A percentile compares a stretch with the other conserved stretches of the same genome.
These are phyloP conservation scores for Salminus brasiliensis DNA, from an alignment of 2,113 vertebrate genomes.

Conservation along the genomic window DNA sequence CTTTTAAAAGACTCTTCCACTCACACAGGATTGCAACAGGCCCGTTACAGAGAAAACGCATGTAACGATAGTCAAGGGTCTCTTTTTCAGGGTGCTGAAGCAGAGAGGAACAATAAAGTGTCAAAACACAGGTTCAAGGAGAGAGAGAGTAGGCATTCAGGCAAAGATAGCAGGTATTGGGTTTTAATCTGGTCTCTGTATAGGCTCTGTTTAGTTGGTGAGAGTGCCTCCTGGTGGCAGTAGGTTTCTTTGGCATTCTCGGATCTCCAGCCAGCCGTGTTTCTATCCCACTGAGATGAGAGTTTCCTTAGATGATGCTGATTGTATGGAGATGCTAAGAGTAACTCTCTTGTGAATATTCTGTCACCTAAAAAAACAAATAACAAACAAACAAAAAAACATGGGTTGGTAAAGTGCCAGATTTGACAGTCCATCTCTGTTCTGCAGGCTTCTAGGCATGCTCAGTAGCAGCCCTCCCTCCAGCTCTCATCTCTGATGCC, in stretches of 20 bases:
- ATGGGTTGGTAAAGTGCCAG: slow-evolving; percentile 95
- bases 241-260: slow-evolving; percentile 92
- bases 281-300: slow-evolving; percentile 53
- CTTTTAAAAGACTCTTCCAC: slow-evolving; percentile 55
- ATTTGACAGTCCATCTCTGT: slow-evolving; percentile 79
- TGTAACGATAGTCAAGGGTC: neutral
- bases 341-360: slow-evolving; percentile 53
- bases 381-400: no score
- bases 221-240: slow-evolving; percentile 55
- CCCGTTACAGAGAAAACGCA: slow-evolving; percentile 63
- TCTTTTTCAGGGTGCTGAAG: neutral
- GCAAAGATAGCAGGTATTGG: slow-evolving; percentile 38
- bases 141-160: slow-evolving; percentile 36
- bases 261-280: slow-evolving; percentile 73
- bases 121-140: slow-evolving; percentile 20
- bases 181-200: slow-evolving; percentile 10
- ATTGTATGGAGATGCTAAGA: slow-evolving; percentile 71
- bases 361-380: slow-evolving; percentile 60
- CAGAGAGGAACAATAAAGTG: neutral
- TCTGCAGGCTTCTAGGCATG: slow-evolving; percentile 65
- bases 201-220: slow-evolving; percentile 46
- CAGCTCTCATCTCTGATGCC: slow-evolving; percentile 90
- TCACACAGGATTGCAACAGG: slow-evolving; percentile 63
- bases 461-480: slow-evolving; percentile 97
- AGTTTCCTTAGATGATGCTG: slow-evolving; percentile 52